Percentiles rank a stretch among this genome's conserved stretches.
phyloP scores from a whole-genome alignment of 2,797 vertebrate species.

The Propithecus perrieri region DNA sequence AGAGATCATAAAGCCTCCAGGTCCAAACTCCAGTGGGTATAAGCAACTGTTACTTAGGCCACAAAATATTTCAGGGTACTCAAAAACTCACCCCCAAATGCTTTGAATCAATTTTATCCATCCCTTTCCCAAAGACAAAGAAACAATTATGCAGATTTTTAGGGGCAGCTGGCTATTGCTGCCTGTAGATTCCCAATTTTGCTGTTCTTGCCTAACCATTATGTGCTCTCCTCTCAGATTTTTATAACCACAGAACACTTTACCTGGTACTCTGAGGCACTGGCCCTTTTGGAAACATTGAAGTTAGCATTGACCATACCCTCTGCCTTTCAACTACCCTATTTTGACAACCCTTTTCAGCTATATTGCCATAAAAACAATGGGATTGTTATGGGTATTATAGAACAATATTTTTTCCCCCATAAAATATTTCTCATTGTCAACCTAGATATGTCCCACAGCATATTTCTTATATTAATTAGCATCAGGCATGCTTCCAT shows the following conservation, averaged over 20 bases:
- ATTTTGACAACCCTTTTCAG: neutral
- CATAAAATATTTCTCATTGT: neutral
- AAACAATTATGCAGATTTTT: neutral
- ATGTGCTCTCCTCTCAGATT: neutral
- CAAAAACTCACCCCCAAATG: neutral
- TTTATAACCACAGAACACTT: neutral
- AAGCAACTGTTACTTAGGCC: neutral
- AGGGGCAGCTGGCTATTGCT: neutral
- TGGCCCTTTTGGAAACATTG: neutral
- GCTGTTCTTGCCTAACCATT: neutral
- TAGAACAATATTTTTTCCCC: neutral
- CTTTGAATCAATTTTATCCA: neutral
- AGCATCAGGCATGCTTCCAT: neutral
- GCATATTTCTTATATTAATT: neutral
- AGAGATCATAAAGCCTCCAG: neutral
- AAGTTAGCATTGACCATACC: too few relatives aligned
- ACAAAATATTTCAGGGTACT: neutral
- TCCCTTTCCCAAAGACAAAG: neutral
- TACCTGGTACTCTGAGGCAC: neutral
- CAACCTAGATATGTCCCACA: neutral
- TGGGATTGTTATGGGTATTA: neutral
- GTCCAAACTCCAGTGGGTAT: neutral
- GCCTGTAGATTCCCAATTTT: neutral
- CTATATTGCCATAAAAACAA: neutral
- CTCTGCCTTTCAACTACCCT: neutral